Conservation (phyloP, 2,797 vertebrate genomes). For the Tragopan temminckii region DNA sequence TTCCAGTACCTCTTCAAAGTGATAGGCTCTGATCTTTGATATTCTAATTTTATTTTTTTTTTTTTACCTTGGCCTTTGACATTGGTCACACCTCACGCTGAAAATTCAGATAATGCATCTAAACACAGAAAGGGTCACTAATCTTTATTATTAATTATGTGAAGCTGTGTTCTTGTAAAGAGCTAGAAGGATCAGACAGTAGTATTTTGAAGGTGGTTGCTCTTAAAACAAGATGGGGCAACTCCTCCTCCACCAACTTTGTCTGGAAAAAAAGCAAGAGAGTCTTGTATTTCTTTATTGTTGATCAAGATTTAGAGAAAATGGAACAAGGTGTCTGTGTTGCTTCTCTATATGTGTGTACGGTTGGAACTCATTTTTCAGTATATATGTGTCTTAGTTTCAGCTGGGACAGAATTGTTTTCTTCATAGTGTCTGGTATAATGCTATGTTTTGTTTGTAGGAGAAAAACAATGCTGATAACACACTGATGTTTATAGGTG, state of each 20-base stretch:
- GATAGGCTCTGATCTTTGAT: not conserved
- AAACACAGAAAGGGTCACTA: not conserved
- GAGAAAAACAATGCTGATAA: no score
- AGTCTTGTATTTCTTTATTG: not conserved
- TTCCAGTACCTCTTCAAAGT: not conserved
- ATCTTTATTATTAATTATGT: not conserved
- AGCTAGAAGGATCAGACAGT: not conserved
- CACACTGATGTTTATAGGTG: no score
- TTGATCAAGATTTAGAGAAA: not conserved
- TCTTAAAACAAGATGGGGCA: not conserved
- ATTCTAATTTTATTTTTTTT: not conserved
- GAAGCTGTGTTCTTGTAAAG: not conserved
- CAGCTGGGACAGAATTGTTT: no score
- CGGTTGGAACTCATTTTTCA: not conserved
- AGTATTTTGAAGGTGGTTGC: not conserved
- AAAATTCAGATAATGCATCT: not conserved
- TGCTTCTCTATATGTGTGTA: not conserved
- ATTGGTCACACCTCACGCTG: not conserved
- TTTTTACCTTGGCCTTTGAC: accelerated
- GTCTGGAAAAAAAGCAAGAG: not conserved
- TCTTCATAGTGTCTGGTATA: no score
- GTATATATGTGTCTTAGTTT: not conserved
- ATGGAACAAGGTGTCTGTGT: accelerated
- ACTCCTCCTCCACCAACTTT: not conserved
- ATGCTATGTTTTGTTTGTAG: no score